phyloP scores from a whole-genome alignment of 2,888 invertebrate species.

The Drosophila buzzatii region DNA sequence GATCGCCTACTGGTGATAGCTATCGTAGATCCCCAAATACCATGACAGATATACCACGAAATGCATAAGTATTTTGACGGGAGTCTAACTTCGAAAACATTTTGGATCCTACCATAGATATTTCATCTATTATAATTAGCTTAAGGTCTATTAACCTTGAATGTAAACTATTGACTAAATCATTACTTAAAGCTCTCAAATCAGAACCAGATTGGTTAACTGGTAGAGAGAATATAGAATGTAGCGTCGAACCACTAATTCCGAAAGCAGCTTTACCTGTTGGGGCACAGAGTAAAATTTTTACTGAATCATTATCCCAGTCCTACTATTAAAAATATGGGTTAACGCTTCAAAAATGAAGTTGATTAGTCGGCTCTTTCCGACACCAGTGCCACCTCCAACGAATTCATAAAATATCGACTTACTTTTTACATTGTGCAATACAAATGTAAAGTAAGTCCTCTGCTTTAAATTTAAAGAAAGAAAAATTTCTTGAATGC shows the following conservation, averaged over 20 bases:
- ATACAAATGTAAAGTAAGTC: too few species aligned
- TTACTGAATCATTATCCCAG: not conserved
- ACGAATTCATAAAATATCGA: not conserved
- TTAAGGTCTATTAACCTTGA: conserved; percentile 2
- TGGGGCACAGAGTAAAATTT: conserved; percentile 2
- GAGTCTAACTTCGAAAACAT: not conserved
- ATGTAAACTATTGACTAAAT: not conserved
- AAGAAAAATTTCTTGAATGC: too few species aligned
- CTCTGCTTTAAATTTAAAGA: too few species aligned
- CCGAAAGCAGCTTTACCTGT: conserved; percentile 1
- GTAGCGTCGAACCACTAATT: conserved; percentile 1
- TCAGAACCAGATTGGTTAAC: conserved; percentile 2
- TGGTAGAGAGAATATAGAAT: not conserved
- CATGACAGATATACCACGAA: not conserved
- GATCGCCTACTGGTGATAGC: not conserved
- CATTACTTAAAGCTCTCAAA: not conserved
- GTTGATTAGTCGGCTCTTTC: not conserved
- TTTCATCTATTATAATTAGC: not conserved
- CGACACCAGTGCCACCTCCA: not conserved
- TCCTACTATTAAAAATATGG: not conserved
- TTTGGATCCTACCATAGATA: not conserved
- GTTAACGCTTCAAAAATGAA: not conserved
- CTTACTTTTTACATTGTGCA: too few species aligned
- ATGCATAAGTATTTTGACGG: not conserved
- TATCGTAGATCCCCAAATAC: not conserved